These are phyloP conservation scores for Sarcophaga bullata DNA, from an alignment of 1,140 invertebrate species.

Conservation along the genomic window DNA sequence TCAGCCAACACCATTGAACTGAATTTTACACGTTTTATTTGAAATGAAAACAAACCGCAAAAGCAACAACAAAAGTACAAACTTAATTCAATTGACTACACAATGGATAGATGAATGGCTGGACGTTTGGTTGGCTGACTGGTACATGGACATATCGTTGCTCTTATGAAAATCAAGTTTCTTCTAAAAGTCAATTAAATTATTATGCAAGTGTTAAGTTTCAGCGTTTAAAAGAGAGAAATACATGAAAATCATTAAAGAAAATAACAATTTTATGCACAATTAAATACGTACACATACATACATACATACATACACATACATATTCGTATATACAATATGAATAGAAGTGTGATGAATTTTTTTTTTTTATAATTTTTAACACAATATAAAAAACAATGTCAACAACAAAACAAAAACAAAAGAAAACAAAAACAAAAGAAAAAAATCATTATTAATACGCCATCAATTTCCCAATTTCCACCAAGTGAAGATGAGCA, in stretches of 20 bases:
- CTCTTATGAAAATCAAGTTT: neutral
- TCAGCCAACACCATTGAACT: neutral
- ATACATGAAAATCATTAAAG: neutral
- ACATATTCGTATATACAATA: too few species aligned
- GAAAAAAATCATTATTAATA: too few species aligned
- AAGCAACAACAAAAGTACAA: neutral
- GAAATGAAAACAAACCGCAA: neutral
- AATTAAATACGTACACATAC: neutral
- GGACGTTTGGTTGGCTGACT: neutral
- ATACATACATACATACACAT: too few species aligned
- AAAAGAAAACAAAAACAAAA: too few species aligned
- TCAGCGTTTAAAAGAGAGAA: neutral
- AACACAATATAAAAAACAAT: too few species aligned
- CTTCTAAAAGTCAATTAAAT: neutral
- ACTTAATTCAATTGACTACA: neutral
- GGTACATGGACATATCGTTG: neutral
- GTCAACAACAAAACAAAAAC: too few species aligned
- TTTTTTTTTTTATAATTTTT: too few species aligned
- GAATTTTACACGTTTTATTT: neutral
- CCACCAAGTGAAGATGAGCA: too few species aligned
- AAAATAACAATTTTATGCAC: slow-evolving; percentile 27
- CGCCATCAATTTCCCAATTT: too few species aligned
- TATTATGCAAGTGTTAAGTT: slow-evolving; percentile 22
- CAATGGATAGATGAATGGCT: neutral
- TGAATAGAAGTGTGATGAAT: too few species aligned